Base-by-base conservation (phyloP, 1,140 invertebrate genomes). In the Druon quercuslanigerum region DNA sequence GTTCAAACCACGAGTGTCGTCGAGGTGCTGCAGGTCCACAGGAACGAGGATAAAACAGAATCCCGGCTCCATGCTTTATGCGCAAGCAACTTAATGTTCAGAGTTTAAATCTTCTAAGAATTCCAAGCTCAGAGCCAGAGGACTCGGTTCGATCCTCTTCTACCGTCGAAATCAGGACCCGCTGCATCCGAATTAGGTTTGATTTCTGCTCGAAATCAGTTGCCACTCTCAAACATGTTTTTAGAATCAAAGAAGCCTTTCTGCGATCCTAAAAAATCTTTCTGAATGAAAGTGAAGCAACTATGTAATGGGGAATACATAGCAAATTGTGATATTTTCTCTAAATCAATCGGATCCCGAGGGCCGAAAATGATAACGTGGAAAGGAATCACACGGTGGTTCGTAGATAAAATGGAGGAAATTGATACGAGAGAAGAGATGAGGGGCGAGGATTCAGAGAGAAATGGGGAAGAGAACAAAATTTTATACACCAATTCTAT, bases 311-410 rank as follows among this genome's bases (percentile, higher is more conserved):
- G 60, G 60, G 60, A 66, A 77, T 84, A 84, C 79, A 84, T 78
- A 85, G 86, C 82, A 82, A 89, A 88, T 88, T 90, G 89, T 90
- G 88, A 90, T 90, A 89, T 88, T 86, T 84, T 87, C 80, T 87
- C 83, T 84, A 86, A 88, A 89, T 86, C 84, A 87, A 87, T 85
- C 83, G 84, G 82, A 85, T 86, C 82, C 82, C 81, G 82, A 72
- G 83, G 82, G 82, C 79, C 80, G 80, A 82, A 60, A 76, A 75
- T 46, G 40, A 46, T 75, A 76, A 79, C 71, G 71, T 79, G 73
- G 73, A 80, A 80, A 66, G 20, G 20, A 66, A 66, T 40, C 17
- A 40, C 17, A 40, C 50, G 52, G 71, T 16, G 75, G 40, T 54
- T 71, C 51, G 50, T 70, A 50, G 50, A 19, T n/a, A 54, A 78